A percentile compares a stretch with the other conserved stretches of the same genome.
Conservation (phyloP, 2,888 invertebrate species). For the Chloroclysta siterata region DNA sequence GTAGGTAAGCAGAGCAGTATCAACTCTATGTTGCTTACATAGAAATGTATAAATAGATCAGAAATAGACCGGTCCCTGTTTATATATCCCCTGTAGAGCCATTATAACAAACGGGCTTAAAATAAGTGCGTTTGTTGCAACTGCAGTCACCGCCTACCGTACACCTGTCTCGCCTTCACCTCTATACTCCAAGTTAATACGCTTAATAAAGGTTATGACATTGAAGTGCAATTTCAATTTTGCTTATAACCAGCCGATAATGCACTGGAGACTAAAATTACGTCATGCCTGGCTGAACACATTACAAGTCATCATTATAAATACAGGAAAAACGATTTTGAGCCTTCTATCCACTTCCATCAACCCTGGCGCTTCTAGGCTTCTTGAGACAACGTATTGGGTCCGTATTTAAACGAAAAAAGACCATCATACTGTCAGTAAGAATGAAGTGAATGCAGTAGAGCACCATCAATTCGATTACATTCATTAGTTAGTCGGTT, state of each 20-base stretch:
- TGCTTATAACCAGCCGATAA: not conserved
- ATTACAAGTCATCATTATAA: too few relatives aligned
- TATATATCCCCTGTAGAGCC: slow-evolving; percentile 34
- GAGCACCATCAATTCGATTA: slow-evolving; percentile 18
- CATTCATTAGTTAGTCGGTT: slow-evolving; percentile 26
- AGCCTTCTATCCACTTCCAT: too few relatives aligned
- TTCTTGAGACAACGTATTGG: too few relatives aligned
- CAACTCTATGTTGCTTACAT: not conserved
- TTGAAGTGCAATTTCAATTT: slow-evolving; percentile 27
- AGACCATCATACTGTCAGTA: not conserved
- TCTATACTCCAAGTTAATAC: slow-evolving; percentile 43
- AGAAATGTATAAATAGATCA: slow-evolving; percentile 9
- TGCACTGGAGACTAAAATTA: not conserved
- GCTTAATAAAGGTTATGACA: slow-evolving; percentile 35
- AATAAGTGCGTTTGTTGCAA: slow-evolving; percentile 63
- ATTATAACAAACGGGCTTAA: slow-evolving; percentile 59
- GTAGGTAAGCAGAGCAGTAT: slow-evolving; percentile 22
- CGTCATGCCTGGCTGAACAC: not conserved
- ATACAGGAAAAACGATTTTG: too few relatives aligned
- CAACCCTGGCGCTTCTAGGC: too few relatives aligned
- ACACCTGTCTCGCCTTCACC: slow-evolving; percentile 67
- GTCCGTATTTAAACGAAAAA: not conserved
- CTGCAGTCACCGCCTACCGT: slow-evolving; percentile 56
- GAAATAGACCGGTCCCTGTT: slow-evolving; percentile 49
- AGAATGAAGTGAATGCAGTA: not conserved